A percentile compares a stretch with the other conserved stretches of the same genome.
These are phyloP conservation scores for Gryllus longicercus DNA, from an alignment of 2,888 invertebrate genomes.

Conservation along the genomic window DNA sequence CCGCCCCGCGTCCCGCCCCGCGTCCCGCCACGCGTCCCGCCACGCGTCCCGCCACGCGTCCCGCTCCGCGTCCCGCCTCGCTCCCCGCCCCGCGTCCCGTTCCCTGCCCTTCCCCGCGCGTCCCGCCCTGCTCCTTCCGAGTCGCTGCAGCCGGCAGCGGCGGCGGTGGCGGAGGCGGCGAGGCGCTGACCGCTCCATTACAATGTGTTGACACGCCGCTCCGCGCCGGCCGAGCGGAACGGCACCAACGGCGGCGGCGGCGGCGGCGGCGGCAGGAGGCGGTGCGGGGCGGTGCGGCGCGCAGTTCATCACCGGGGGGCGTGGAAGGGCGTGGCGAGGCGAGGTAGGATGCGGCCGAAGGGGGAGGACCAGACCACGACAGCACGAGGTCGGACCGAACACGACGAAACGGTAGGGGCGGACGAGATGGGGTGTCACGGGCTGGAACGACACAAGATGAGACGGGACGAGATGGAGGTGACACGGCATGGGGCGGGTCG, in stretches of 20 bases:
- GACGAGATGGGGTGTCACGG: not conserved
- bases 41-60: no score
- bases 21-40: not conserved
- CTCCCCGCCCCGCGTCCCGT: not conserved
- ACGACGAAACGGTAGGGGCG: no score
- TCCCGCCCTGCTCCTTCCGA: not conserved
- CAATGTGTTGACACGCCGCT: not conserved
- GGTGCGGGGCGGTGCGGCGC: not conserved
- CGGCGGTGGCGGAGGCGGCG: not conserved
- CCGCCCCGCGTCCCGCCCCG: not conserved
- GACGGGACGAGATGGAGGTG: not conserved
- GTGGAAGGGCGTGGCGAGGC: no score
- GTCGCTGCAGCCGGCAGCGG: no score
- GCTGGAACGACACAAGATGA: not conserved
- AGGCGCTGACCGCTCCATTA: not conserved
- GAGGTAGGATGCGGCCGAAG: not conserved
- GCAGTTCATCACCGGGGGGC: not conserved
- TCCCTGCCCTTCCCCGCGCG: no score
- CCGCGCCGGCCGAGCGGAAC: not conserved
- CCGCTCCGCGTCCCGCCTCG: no score
- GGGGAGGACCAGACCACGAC: not conserved
- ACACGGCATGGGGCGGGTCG: not conserved
- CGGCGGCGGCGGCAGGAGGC: not conserved
- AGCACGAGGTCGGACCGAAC: not conserved
- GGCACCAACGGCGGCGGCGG: no score